Evolutionary conservation across 37 sponge, comb jelly and placozoan species (phyloP).

Genomic region (Tethya wilhelma): DNA sequence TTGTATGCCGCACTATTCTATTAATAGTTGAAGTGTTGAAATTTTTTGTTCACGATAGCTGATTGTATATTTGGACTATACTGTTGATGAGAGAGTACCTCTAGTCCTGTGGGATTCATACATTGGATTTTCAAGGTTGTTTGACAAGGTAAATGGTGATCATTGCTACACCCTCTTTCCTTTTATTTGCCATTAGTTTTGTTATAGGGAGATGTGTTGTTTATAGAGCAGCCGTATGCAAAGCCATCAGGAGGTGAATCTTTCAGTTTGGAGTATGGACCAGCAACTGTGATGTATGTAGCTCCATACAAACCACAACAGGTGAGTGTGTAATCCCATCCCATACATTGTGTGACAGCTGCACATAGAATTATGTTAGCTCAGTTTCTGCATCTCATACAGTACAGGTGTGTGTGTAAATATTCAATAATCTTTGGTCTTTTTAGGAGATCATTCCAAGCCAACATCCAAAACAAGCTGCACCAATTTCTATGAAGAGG

Average conservation of each 20-base stretch:
- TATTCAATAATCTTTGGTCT: not conserved
- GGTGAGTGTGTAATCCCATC: not conserved
- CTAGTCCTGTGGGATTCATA: slow-evolving; percentile 47
- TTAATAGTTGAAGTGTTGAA: not conserved
- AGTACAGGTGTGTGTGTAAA: not conserved
- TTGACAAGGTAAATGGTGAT: slow-evolving; percentile 24
- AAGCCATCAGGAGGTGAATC: slow-evolving; percentile 17
- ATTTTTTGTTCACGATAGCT: not conserved
- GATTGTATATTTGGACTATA: slow-evolving; percentile 13
- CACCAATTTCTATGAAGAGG: slow-evolving; percentile 8
- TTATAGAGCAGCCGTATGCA: slow-evolving; percentile 40
- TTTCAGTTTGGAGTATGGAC: slow-evolving; percentile 44
- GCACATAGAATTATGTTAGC: too few species aligned
- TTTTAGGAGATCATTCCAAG: slow-evolving; percentile 16
- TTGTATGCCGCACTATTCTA: not conserved
- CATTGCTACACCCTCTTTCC: not conserved
- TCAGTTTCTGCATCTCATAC: not conserved
- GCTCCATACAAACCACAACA: slow-evolving; percentile 27
- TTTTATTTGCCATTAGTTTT: not conserved
- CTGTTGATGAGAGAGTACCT: not conserved
- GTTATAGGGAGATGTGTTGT: slow-evolving; percentile 36
- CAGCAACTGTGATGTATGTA: slow-evolving; percentile 24
- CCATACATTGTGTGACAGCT: too few species aligned
- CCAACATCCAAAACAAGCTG: not conserved
- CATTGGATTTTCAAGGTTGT: slow-evolving; percentile 21